Evolutionary conservation across 2,888 invertebrate genomes (phyloP).

Genomic region (Conus canariensis): DNA sequence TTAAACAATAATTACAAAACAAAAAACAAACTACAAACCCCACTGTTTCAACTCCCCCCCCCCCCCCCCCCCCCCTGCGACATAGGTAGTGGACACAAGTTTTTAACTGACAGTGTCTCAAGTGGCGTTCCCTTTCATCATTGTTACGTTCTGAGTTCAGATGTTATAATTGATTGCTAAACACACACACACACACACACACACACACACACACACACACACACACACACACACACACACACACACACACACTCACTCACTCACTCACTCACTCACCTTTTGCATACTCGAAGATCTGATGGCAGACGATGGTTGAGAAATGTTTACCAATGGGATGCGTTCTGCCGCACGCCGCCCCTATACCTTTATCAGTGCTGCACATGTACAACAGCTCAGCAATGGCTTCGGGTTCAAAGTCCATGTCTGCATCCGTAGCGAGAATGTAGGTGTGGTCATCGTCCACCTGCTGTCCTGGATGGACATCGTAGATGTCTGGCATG

Average conservation of each 20-base stretch:
- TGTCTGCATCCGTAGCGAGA: conserved; percentile 67
- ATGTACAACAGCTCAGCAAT: conserved; percentile 58
- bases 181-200: too few species aligned
- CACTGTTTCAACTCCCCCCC: too few species aligned
- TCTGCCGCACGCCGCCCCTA: conserved; percentile 66
- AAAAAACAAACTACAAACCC: too few species aligned
- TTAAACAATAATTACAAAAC: too few species aligned
- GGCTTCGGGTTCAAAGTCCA: conserved; percentile 63
- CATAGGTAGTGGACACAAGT: too few species aligned
- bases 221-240: conserved; percentile 20
- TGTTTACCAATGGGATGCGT: conserved; percentile 64
- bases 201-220: conserved; percentile 31
- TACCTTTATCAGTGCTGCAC: conserved; percentile 57
- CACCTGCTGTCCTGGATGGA: conserved; percentile 38
- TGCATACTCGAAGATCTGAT: conserved; percentile 67
- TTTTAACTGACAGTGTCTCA: too few species aligned
- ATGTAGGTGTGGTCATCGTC: conserved; percentile 65
- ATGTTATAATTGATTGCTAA: too few species aligned
- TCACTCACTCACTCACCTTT: conserved; percentile 54
- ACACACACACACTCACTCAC: conserved; percentile 4
- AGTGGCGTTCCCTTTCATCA: too few species aligned
- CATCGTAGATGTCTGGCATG: conserved; percentile 24
- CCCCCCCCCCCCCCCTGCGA: too few species aligned
- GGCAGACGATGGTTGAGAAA: conserved; percentile 62
- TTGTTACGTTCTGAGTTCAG: too few species aligned